Evolutionary conservation across 2,888 invertebrate genomes (phyloP), one percentile per base, ranked within the genome.

Genomic region (Eristalis arbustorum): DNA sequence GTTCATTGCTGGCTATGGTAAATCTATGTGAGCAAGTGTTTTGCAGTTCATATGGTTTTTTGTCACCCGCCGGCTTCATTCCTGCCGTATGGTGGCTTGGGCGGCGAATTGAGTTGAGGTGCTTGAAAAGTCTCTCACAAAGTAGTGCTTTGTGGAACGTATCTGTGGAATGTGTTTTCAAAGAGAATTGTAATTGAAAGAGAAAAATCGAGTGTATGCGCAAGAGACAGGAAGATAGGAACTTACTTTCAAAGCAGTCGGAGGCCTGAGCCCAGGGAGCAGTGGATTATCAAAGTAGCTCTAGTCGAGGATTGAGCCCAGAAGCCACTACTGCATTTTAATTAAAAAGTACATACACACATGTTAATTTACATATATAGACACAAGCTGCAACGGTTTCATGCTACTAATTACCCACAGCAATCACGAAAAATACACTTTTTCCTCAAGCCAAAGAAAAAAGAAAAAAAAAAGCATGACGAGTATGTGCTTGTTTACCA

Each of bases 1-100:
- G 34, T 71, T 71, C 64, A 63, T 56, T 77, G 31, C n/a, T 28
- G 63, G 18, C 8, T 18, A 8, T 49, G 49, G 42, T 49, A 49
- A 18, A 49, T n/a, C n/a, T n/a, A n/a, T 8, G 18, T 18, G 18
- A 18, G 13, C 37, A 37, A 37, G 31, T 31, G 31, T 10, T n/a
- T 42, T 42, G 42, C 18, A 49, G 18, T 49, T 49, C 18, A 49
- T 10, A 31, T 31, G 8, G 31, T 31, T 3, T 2, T 18, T 2
- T 49, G 49, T 49, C 49, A 18, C 18, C 49, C 49, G 18, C 49
- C 49, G 49, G 49, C 14, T 42, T 42, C n/a, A n/a, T 42, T 42
- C 14, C 42, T 0, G n/a, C 49, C 49, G 18, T 49, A 6, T 49
- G 18, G 18, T 49, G 6, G 18, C 8, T 18, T 49, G 8, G 18